Evolutionary conservation across 2,113 vertebrate genomes (phyloP).

Genomic region (Trematomus loennbergii): DNA sequence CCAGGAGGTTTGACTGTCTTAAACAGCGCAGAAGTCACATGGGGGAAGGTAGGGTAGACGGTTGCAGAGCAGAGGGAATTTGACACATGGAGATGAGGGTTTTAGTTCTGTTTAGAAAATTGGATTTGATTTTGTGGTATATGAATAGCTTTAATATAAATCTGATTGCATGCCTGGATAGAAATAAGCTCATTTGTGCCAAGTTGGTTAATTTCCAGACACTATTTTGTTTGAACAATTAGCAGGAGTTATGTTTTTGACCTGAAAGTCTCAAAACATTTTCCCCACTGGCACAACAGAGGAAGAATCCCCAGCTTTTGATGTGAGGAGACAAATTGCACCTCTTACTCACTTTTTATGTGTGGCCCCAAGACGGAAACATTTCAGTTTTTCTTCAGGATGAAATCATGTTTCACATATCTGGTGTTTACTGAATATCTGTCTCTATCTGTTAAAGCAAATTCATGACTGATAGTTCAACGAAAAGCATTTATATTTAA

Average conservation of each 20-base stretch:
- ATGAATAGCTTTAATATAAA: background rate
- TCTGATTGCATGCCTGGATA: background rate
- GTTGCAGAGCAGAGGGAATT: background rate
- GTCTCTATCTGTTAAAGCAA: slow-evolving; percentile 5
- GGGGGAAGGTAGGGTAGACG: background rate
- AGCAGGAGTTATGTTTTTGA: background rate
- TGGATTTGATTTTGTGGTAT: background rate
- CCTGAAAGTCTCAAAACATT: background rate
- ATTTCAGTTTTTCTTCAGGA: background rate
- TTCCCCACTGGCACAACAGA: background rate
- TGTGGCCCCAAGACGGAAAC: slow-evolving; percentile 1
- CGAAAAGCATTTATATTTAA: slow-evolving; percentile 4
- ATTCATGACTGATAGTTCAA: slow-evolving; percentile 13
- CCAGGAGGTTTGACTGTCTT: background rate
- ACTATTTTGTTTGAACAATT: background rate
- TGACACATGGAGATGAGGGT: background rate
- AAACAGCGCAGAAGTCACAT: background rate
- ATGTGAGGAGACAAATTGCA: slow-evolving; percentile 14
- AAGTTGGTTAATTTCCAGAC: background rate
- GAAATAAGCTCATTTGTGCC: background rate
- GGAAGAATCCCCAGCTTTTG: background rate
- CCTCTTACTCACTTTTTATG: slow-evolving; percentile 8
- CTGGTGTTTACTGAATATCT: slow-evolving; percentile 20
- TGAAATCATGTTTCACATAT: slow-evolving; percentile 7
- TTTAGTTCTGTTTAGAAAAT: background rate